phyloP scores from a whole-genome alignment of 2,113 vertebrate genomes.

The Microcebus tavaratra region DNA sequence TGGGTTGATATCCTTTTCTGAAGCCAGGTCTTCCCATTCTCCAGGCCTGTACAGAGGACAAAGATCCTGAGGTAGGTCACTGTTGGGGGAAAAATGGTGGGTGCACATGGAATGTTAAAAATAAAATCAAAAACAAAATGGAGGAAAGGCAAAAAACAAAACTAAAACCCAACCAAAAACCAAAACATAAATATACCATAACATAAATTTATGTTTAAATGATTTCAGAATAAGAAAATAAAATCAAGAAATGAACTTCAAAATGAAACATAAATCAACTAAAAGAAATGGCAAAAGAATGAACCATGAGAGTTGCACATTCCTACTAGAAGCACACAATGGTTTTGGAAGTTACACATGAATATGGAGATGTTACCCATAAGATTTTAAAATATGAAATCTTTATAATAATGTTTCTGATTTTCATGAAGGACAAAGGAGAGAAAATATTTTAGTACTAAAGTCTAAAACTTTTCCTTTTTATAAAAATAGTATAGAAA shows the following conservation, averaged over 20 bases:
- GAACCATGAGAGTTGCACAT: background rate
- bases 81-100: conserved; percentile 88
- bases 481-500: background rate
- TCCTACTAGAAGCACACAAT: background rate
- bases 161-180: conserved; percentile 61
- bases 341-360: background rate
- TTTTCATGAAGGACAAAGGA: conserved; percentile 34
- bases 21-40: conserved; percentile 98
- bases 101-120: conserved; percentile 87
- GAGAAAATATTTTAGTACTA: background rate
- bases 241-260: conserved; percentile 60
- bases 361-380: background rate
- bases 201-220: conserved; percentile 77
- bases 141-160: conserved; percentile 81
- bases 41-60: conserved; percentile 99
- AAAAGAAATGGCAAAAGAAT: conserved; percentile 67
- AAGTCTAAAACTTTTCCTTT: background rate
- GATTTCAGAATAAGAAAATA: conserved; percentile 69
- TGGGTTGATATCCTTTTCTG: conserved; percentile 95
- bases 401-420: background rate
- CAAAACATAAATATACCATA: conserved; percentile 71
- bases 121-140: conserved; percentile 74
- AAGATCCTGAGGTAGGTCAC: conserved; percentile 99
- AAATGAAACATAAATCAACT: conserved; percentile 74
- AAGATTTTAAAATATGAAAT: conserved; percentile 33